Evolutionary conservation across 1,140 invertebrate species (phyloP).

Genomic region (Nephila pilipes): DNA sequence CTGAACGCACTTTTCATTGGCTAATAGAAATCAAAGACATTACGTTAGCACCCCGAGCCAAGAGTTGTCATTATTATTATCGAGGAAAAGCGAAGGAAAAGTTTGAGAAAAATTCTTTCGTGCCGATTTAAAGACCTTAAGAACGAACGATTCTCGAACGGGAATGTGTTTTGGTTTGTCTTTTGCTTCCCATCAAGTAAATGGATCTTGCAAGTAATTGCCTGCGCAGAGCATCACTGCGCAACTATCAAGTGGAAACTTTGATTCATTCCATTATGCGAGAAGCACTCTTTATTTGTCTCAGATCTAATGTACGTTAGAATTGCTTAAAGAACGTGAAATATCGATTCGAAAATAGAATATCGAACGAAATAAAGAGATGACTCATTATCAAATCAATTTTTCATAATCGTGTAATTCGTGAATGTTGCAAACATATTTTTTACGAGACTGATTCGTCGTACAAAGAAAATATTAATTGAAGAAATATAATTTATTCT

Average conservation of each 20-base stretch:
- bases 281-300: background rate
- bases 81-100: background rate
- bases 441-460: no score
- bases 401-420: no score
- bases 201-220: slow-evolving; percentile 33
- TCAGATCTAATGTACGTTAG: background rate
- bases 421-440: no score
- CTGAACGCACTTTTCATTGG: slow-evolving; percentile 41
- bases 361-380: no score
- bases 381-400: no score
- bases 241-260: background rate
- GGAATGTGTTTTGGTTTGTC: slow-evolving; percentile 40
- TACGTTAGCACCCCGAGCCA: slow-evolving; percentile 22
- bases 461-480: no score
- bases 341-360: no score
- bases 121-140: background rate
- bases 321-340: no score
- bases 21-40: slow-evolving; percentile 76
- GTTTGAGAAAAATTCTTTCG: slow-evolving; percentile 13
- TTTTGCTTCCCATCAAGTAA: slow-evolving; percentile 14
- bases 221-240: background rate
- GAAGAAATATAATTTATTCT: no score
- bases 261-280: background rate
- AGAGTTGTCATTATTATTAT: slow-evolving; percentile 56
- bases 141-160: background rate